Base-by-base conservation (phyloP, 2,888 invertebrate genomes). In the Crepidodera aurea region DNA sequence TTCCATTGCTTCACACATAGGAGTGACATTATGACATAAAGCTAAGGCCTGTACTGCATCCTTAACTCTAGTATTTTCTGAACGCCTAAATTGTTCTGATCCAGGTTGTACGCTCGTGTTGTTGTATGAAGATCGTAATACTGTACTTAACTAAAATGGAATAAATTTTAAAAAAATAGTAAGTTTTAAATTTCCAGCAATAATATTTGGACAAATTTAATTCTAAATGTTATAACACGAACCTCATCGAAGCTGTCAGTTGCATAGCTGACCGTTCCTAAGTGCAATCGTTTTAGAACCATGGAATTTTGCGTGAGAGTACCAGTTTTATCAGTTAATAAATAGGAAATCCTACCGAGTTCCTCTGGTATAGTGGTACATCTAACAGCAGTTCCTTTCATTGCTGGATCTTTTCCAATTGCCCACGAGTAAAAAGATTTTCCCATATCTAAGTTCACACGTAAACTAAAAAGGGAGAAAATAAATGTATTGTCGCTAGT, bases 311-410 rank as follows among this genome's bases (percentile, higher is more conserved):
- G 96, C 0, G 99, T 99, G 18, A 99, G 83, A 0, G 99, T 99
- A 12, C 99, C 99, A 0, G 99, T 99, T 84, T 99, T 99, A 79
- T 99, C 99, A 0, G 96, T 94, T 4, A 99, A 83, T n/a, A 99
- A 84, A 81, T 98, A 99, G 19, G 94, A 94, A 70, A 99, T 94
- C 61, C 99, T 85, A 0, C 99, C 99, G 57, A 99, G 82, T 82
- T 99, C 99, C 82, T 99, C 99, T 0, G 99, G 97, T 70, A 99
- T 99, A 1, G 98, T 99, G 1, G 98, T 98, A 56, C 96, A 96
- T 5, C 99, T 86, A 64, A 98, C 98, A 7, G 97, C 95, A 0
- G 98, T 97, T 18, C 95, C 97, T 65, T 90, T 89, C 70, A 99
- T 97, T 72, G 92, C 88, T 56, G 92, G 89, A 83, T 99, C 99